Base-by-base conservation (phyloP, 2,888 invertebrate species). In the Scrobipalpa atriplicella region DNA sequence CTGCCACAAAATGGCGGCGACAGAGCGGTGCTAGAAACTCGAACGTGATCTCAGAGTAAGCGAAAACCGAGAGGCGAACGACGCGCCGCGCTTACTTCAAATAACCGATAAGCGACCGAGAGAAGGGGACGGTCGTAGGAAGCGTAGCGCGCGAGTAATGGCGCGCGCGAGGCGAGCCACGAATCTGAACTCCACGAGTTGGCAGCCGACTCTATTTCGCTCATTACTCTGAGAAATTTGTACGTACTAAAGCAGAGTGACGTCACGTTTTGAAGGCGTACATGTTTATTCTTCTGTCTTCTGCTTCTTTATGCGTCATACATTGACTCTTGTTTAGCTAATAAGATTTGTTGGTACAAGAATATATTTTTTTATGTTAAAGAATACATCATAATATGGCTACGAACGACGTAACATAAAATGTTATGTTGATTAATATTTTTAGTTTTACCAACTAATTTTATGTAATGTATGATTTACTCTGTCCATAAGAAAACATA, bases 201-300 rank as follows among this genome's bases (percentile, higher is more conserved):
- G 41, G 36, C 56, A 52, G 60, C 60, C 61, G 62, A 9, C 76
- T 84, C 81, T 78, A 70, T 65, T 71, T 52, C 68, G 68, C 74
- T 68, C 72, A 77, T 72, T 89, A 79, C 82, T 83, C 90, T 90
- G 77, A 78, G 73, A 56, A 73, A 67, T 64, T 69, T 69, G 68
- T 75, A 75, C 72, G 68, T 70, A 71, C 68, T 68, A 73, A 76
- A 78, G 76, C 74, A 78, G 70, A 78, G 79, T 77, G 84, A 81
- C 84, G 83, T 84, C 78, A 78, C 43, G 54, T 64, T 65, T 64
- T 82, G 78, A 75, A 76, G 78, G 77, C 73, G 79, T 72, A 75
- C 75, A 76, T 74, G 73, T 78, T 78, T 84, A 77, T 86, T 91
- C 91, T 91, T 88, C 87, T 90, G 87, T 78, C 81, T 81, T 87